Evolutionary conservation across 2,113 vertebrate species (phyloP), one percentile per base, ranked within the genome.

Genomic region (Pelvicachromis taeniatus): DNA sequence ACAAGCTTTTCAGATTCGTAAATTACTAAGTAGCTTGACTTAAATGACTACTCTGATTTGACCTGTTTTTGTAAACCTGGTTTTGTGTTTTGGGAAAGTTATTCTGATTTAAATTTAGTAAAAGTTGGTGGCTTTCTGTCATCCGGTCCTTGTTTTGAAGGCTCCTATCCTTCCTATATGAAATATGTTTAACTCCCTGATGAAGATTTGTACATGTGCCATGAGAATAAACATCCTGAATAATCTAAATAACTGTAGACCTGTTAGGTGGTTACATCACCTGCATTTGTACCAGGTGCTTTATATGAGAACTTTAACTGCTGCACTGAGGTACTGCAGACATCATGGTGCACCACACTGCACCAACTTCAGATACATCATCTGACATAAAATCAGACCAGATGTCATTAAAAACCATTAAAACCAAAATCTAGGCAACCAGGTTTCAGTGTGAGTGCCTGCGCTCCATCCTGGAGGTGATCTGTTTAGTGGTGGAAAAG

Each of bases 401-500:
- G 82, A 86, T 84, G 81, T 81, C 78, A 78, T 90, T 73, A 38
- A 38, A 38, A 38, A 38, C 35, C 35, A 38, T 38, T 38, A 92
- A 78, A 91, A 78, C 19, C 80, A 85, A 78, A 84, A 81, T 87
- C 52, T 82, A 48, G 48, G 79, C 45, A 50, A 78, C 48, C 19
- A 45, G 77, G 45, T 79, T 86, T 63, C 84, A 58, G 77, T 12
- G 52, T 40, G 85, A 88, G 79, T 84, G 83, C 63, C 21, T 10
- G 17, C 2, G 2, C 83, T 83, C 65, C 21, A 52, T 83, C 26
- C 80, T 45, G 78, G 77, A 79, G 78, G 79, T 52, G 89, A 90
- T 90, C 85, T 82, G 65, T 79, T 91, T 84, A 90, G 89, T 78
- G 73, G 52, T 75, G 86, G 87, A 85, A 77, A 90, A 91, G 92